Evolutionary conservation across 2,113 vertebrate genomes (phyloP).

Genomic region (Falco punctatus): DNA sequence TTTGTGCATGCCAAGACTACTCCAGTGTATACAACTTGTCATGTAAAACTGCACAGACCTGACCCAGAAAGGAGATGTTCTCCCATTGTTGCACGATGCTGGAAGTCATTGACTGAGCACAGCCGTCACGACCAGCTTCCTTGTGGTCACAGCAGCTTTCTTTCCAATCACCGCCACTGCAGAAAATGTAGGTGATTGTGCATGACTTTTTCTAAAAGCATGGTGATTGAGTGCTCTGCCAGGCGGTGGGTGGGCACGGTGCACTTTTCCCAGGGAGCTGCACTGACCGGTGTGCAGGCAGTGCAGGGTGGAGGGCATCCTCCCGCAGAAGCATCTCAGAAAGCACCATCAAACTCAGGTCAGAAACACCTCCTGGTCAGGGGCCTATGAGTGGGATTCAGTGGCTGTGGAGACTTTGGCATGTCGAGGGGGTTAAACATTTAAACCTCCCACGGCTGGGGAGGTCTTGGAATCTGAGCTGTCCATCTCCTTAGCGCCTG

Average conservation of each 20-base stretch:
- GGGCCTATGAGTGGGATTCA: neutral
- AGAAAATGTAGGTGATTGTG: neutral
- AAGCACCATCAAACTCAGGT: neutral
- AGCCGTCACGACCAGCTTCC: neutral
- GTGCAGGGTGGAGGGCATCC: neutral
- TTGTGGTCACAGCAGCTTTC: neutral
- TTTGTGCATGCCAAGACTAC: too few species aligned
- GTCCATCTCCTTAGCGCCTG: neutral
- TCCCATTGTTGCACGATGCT: neutral
- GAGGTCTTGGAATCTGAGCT: neutral
- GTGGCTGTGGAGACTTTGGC: neutral
- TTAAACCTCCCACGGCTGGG: neutral
- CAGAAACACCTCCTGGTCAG: neutral
- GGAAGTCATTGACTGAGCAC: neutral
- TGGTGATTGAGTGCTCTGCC: neutral
- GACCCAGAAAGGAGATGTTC: neutral
- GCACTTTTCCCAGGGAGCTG: neutral
- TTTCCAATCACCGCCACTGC: neutral
- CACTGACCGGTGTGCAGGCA: neutral
- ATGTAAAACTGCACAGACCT: neutral
- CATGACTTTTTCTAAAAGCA: neutral
- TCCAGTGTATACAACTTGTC: neutral
- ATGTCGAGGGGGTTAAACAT: neutral
- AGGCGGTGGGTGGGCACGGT: fast-evolving
- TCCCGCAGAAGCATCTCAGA: neutral